These are phyloP conservation scores for Aleiodes sp. DNA, from an alignment of 1,140 invertebrate genomes.

Conservation along the genomic window DNA sequence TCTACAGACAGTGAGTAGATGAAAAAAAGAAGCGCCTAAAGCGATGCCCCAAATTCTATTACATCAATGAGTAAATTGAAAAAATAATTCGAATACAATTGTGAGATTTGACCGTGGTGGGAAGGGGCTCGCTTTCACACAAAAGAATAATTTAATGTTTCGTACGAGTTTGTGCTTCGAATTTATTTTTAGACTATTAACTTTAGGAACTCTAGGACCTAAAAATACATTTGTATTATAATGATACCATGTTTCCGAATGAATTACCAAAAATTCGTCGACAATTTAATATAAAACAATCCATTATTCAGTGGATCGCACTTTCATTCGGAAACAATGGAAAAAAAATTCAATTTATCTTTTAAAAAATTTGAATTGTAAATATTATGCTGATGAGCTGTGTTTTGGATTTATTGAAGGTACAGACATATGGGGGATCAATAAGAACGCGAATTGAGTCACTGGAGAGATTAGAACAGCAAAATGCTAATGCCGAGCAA, in stretches of 20 bases:
- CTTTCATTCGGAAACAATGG: too few relatives aligned
- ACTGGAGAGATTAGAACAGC: constrained; percentile 71
- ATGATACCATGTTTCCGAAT: too few relatives aligned
- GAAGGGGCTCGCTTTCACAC: constrained; percentile 42
- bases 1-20: constrained; percentile 66
- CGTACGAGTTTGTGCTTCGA: too few relatives aligned
- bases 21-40: constrained; percentile 50
- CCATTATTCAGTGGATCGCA: too few relatives aligned
- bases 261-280: too few relatives aligned
- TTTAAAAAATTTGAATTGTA: too few relatives aligned
- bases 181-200: too few relatives aligned
- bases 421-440: constrained; percentile 73
- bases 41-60: constrained; percentile 40
- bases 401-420: constrained; percentile 46
- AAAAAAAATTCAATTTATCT: too few relatives aligned
- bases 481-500: constrained; percentile 56
- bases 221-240: too few relatives aligned
- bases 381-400: too few relatives aligned
- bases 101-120: constrained; percentile 36
- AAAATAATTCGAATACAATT: not conserved
- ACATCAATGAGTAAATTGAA: not conserved
- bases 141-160: not conserved
- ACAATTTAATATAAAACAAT: too few relatives aligned
- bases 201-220: too few relatives aligned
- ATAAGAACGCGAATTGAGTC: constrained; percentile 74